A percentile compares a stretch with the other conserved stretches of the same genome.
phyloP scores from a whole-genome alignment of 2,797 vertebrate species.

The Alosa sapidissima region DNA sequence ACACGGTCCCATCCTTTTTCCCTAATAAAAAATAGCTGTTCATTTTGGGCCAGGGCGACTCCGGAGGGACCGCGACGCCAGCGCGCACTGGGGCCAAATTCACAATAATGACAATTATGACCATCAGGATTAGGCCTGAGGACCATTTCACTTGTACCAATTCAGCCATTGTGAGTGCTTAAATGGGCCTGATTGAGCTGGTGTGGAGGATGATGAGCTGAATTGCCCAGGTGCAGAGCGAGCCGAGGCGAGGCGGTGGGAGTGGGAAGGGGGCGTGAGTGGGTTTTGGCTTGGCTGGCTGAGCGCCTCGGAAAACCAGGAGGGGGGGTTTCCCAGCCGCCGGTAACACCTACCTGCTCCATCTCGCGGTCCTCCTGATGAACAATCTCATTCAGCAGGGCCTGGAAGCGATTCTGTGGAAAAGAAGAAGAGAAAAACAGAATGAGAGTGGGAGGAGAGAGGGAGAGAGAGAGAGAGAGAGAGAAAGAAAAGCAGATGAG shows the following conservation, averaged over 20 bases:
- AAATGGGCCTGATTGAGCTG: background rate
- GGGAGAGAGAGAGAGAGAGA: background rate
- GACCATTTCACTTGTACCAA: background rate
- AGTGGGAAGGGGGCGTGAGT: background rate
- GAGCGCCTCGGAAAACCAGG: background rate
- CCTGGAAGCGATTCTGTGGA: constrained; percentile 89
- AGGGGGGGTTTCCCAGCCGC: background rate
- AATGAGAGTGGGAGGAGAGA: background rate
- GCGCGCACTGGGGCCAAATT: background rate
- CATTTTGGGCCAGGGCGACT: background rate
- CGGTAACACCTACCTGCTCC: constrained; percentile 81
- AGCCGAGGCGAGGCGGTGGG: background rate
- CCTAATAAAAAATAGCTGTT: background rate
- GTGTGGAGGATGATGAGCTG: background rate
- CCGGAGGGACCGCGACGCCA: background rate
- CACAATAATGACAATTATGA: constrained; percentile 17
- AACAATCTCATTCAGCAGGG: constrained; percentile 91
- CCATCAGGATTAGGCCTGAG: background rate
- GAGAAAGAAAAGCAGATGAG: background rate
- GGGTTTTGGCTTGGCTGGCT: background rate
- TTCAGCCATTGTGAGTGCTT: background rate
- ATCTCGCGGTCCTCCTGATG: constrained; percentile 95
- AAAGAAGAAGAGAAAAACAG: constrained; percentile 15
- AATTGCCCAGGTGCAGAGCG: background rate
- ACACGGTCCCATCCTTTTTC: constrained; percentile 48